Evolutionary conservation across 2,888 invertebrate genomes (phyloP).

Genomic region (Theodoxus fluviatilis): DNA sequence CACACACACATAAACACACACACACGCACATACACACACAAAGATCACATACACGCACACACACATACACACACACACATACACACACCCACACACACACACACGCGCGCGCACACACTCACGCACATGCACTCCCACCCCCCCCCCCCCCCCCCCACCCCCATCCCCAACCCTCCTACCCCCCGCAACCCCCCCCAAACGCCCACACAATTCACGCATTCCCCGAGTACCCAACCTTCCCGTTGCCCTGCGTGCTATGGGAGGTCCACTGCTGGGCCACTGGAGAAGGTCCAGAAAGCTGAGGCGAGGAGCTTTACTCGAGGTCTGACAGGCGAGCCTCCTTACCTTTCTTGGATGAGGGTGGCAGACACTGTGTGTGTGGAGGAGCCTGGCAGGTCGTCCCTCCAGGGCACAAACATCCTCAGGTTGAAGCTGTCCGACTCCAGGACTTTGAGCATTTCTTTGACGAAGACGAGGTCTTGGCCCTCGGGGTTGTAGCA

Average conservation of each 20-base stretch:
- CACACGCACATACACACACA: too few relatives aligned
- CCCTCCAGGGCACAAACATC: constrained; percentile 55
- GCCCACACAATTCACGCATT: not conserved
- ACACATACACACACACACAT: too few relatives aligned
- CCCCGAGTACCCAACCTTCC: too few relatives aligned
- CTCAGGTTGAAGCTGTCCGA: constrained; percentile 40
- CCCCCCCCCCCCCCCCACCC: too few relatives aligned
- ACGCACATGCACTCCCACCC: too few relatives aligned
- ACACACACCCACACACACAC: too few relatives aligned
- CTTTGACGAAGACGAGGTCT: constrained; percentile 53
- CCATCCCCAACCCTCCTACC: not conserved
- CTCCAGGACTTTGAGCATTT: constrained; percentile 51
- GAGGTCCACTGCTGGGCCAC: too few relatives aligned
- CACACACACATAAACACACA: too few relatives aligned
- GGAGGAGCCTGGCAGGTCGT: constrained; percentile 54
- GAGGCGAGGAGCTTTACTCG: not conserved
- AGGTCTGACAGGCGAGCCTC: not conserved
- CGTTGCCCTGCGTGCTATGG: too few relatives aligned
- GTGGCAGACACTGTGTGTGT: constrained; percentile 48
- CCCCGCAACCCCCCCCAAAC: not conserved
- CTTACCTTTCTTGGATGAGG: constrained; percentile 58
- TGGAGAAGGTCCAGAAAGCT: too few relatives aligned
- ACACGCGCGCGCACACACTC: too few relatives aligned
- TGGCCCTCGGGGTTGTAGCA: constrained; percentile 50
- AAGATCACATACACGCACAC: too few relatives aligned